Evolutionary conservation across 2,888 invertebrate species (phyloP).

Genomic region (Troides oblongomaculatus): DNA sequence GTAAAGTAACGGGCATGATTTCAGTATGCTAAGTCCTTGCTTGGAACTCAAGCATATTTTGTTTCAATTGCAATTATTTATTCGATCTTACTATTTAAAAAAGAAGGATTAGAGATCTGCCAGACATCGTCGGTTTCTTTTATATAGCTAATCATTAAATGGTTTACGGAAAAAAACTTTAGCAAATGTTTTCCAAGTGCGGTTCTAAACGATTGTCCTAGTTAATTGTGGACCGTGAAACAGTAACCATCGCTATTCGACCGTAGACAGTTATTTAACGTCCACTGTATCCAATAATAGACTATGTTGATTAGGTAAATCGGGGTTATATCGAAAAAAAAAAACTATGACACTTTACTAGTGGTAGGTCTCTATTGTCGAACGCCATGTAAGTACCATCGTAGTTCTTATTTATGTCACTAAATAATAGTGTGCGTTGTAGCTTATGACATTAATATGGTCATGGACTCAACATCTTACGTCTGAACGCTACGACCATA

Average conservation of each 20-base stretch:
- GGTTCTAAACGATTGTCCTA: slow-evolving; percentile 18
- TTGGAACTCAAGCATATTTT: not conserved
- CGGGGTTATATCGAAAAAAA: not conserved
- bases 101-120: not conserved
- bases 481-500: too few species aligned
- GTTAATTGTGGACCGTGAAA: slow-evolving; percentile 17
- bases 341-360: not conserved
- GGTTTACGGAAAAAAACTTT: slow-evolving; percentile 17
- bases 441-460: too few species aligned
- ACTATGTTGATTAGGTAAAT: slow-evolving; percentile 6
- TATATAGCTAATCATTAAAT: slow-evolving; percentile 1
- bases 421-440: too few species aligned
- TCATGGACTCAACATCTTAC: too few species aligned
- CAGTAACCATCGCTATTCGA: slow-evolving; percentile 16
- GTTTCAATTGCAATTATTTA: not conserved
- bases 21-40: not conserved
- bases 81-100: not conserved
- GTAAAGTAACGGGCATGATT: not conserved
- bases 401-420: too few species aligned
- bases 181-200: slow-evolving; percentile 5
- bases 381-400: too few species aligned
- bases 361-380: too few species aligned
- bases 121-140: not conserved
- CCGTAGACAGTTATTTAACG: slow-evolving; percentile 20
- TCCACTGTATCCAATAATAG: slow-evolving; percentile 14